Evolutionary conservation across 2,888 invertebrate genomes (phyloP).

Genomic region (Beris morrisii): DNA sequence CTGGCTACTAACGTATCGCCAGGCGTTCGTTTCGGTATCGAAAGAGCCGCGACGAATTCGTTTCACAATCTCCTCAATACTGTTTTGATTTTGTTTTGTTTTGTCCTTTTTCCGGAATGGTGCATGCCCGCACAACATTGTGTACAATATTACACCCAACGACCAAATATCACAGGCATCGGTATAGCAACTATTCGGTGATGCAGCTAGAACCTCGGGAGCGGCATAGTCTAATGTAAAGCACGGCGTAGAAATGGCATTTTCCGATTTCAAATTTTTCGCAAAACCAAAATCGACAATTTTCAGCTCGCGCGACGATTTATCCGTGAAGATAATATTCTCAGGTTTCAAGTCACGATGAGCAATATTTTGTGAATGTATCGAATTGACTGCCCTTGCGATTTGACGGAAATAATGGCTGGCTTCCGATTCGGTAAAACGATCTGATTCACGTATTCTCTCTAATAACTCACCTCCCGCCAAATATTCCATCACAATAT

Average conservation of each 20-base stretch:
- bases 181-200: conserved; percentile 64
- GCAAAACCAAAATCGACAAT: conserved; percentile 98
- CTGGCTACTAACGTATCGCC: conserved; percentile 71
- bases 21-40: conserved; percentile 56
- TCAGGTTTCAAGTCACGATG: conserved; percentile 96
- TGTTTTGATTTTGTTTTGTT: conserved; percentile 22
- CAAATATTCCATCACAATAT: conserved; percentile 86
- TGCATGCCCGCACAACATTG: conserved; percentile 77
- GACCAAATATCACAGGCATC: conserved; percentile 96
- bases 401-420: conserved; percentile 79
- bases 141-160: conserved; percentile 82
- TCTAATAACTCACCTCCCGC: conserved; percentile 80
- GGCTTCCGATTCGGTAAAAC: conserved; percentile 77
- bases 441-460: conserved; percentile 65
- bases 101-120: conserved; percentile 64
- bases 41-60: conserved; percentile 35
- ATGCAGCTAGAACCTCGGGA: conserved; percentile 77
- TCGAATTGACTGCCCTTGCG: conserved; percentile 78
- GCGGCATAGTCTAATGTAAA: conserved; percentile 89
- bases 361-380: conserved; percentile 83
- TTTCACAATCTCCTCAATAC: conserved; percentile 31
- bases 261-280: conserved; percentile 44
- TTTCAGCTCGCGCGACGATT: conserved; percentile 63
- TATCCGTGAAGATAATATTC: conserved; percentile 61
- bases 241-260: conserved; percentile 75